Percentiles rank a stretch among this genome's conserved stretches.
Evolutionary conservation across 1,140 invertebrate species (phyloP).

Genomic region (Tetraneura akinire): DNA sequence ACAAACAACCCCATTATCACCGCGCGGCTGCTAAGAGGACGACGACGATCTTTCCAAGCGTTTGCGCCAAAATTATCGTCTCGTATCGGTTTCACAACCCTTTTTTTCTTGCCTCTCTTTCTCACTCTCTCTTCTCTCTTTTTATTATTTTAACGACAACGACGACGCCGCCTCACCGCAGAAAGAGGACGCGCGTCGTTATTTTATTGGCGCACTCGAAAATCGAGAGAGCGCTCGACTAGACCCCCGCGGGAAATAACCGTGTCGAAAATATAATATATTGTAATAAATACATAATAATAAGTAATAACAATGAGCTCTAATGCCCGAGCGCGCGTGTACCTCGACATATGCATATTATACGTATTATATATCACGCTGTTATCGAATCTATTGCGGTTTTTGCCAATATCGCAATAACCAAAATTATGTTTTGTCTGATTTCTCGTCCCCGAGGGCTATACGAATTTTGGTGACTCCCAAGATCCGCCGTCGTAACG

Average conservation of each 20-base stretch:
- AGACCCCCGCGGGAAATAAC: neutral
- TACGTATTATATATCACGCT: neutral
- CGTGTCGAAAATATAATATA: conserved; percentile 42
- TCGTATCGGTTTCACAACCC: conserved; percentile 30
- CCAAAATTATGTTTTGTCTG: conserved; percentile 9
- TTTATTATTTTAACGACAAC: neutral
- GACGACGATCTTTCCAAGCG: neutral
- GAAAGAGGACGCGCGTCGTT: neutral
- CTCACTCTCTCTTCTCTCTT: too few relatives aligned
- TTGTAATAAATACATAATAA: too few relatives aligned
- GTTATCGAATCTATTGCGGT: neutral
- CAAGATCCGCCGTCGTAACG: too few relatives aligned
- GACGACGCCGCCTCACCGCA: neutral
- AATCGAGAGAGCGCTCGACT: neutral
- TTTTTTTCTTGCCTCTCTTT: neutral
- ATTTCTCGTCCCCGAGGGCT: neutral
- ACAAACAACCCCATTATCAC: conserved; percentile 21
- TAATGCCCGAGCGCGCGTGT: neutral
- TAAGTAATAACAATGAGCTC: conserved; percentile 35
- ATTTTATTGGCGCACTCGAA: conserved; percentile 10
- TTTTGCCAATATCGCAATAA: conserved; percentile 20
- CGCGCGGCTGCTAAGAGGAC: neutral
- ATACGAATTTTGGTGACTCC: neutral
- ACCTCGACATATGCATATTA: neutral
- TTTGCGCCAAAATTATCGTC: neutral